Percentiles rank a stretch among this genome's conserved stretches.
These are phyloP conservation scores for Aphrophora alni DNA, from an alignment of 2,888 invertebrate species.

Conservation along the genomic window DNA sequence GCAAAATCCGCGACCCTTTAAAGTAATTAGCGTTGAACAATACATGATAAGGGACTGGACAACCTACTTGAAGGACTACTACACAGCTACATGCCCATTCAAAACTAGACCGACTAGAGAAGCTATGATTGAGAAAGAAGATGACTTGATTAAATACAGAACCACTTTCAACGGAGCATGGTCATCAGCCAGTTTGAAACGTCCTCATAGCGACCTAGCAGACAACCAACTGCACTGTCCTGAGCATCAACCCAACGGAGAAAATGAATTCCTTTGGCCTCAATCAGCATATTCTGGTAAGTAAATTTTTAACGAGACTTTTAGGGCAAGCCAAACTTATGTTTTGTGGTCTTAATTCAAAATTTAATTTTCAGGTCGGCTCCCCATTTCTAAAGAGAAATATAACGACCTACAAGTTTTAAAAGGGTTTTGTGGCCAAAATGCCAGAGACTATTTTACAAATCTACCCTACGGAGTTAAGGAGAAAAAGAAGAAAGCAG, in stretches of 20 bases:
- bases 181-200: not conserved
- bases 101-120: not conserved
- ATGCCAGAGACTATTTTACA: not conserved
- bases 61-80: not conserved
- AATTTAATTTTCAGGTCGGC: not conserved
- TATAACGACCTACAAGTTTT: conserved; percentile 2
- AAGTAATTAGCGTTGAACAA: not conserved
- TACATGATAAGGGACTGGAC: not conserved
- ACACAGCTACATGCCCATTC: not conserved
- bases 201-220: not conserved
- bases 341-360: not conserved
- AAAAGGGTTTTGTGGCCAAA: not conserved
- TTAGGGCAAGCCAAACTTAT: not conserved
- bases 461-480: too few species aligned
- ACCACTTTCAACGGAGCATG: not conserved
- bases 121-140: not conserved
- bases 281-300: not conserved
- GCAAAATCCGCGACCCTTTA: not conserved
- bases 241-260: too few species aligned
- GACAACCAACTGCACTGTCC: too few species aligned
- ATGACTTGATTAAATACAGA: not conserved
- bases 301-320: not conserved
- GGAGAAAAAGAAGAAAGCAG: not conserved
- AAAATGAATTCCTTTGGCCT: conserved; percentile 12
- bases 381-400: not conserved